Evolutionary conservation across 2,888 invertebrate species (phyloP).

Genomic region (Acrobasis suavella): DNA sequence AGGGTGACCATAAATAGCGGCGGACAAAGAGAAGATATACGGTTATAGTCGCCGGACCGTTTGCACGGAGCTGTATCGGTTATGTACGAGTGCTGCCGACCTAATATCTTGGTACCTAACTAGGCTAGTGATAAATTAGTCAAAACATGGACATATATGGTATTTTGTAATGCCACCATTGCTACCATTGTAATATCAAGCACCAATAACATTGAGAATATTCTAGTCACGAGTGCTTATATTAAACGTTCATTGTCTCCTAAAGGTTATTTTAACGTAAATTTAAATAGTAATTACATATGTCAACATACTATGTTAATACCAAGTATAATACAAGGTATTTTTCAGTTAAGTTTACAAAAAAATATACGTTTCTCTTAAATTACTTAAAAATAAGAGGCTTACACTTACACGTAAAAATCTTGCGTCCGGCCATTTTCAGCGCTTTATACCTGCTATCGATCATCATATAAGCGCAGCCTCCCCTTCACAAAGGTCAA

Average conservation of each 20-base stretch:
- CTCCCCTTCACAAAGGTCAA: conserved; percentile 63
- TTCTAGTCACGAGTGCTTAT: too few species aligned
- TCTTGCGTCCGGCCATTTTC: neutral
- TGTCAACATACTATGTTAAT: too few species aligned
- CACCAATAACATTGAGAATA: too few species aligned
- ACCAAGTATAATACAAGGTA: too few species aligned
- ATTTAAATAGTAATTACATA: too few species aligned
- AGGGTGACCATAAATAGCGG: conserved; percentile 74
- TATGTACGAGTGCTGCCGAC: conserved; percentile 39
- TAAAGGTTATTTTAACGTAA: too few species aligned
- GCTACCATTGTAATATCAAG: too few species aligned
- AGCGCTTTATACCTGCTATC: conserved; percentile 50
- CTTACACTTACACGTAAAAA: neutral
- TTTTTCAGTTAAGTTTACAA: too few species aligned
- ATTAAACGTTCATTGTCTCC: too few species aligned
- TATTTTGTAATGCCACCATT: neutral
- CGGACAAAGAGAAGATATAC: conserved; percentile 80
- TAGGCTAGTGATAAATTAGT: conserved; percentile 14
- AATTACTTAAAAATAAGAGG: neutral
- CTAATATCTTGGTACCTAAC: conserved; percentile 20
- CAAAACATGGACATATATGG: neutral
- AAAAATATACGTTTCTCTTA: too few species aligned
- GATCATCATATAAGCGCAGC: conserved; percentile 60
- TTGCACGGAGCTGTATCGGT: conserved; percentile 45
- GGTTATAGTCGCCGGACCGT: conserved; percentile 72